Evolutionary conservation across 2,888 invertebrate species (phyloP).

Genomic region (Lysandra bellargus): DNA sequence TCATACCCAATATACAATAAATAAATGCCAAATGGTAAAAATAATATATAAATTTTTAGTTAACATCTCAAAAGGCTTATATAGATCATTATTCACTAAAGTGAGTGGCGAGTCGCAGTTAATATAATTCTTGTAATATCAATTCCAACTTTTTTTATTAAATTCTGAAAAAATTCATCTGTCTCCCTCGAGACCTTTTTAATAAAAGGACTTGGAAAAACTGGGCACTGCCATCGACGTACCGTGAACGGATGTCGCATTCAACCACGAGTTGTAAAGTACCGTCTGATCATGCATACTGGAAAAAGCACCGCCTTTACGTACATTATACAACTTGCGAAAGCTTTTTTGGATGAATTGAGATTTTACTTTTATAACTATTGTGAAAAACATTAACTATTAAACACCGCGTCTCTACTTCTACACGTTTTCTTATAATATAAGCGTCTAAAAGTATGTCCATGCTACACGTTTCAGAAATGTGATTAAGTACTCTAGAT

Average conservation of each 20-base stretch:
- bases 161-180: constrained; percentile 4
- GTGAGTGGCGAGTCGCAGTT: not conserved
- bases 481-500: no score
- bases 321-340: no score
- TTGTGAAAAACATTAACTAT: no score
- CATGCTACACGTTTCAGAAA: no score
- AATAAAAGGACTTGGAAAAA: constrained; percentile 22
- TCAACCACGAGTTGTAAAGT: no score
- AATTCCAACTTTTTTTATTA: constrained; percentile 17
- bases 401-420: no score
- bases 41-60: not conserved
- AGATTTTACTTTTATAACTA: no score
- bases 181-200: constrained; percentile 9
- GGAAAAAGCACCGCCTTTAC: no score
- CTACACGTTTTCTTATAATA: no score
- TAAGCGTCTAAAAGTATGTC: no score
- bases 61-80: not conserved
- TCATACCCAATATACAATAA: not conserved
- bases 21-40: not conserved
- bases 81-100: not conserved
- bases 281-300: no score
- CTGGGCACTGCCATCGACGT: not conserved
- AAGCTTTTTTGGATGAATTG: no score
- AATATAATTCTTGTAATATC: not conserved
- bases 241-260: not conserved